phyloP scores from a whole-genome alignment of 2,888 invertebrate species.

The Phrixothrix hirtus region DNA sequence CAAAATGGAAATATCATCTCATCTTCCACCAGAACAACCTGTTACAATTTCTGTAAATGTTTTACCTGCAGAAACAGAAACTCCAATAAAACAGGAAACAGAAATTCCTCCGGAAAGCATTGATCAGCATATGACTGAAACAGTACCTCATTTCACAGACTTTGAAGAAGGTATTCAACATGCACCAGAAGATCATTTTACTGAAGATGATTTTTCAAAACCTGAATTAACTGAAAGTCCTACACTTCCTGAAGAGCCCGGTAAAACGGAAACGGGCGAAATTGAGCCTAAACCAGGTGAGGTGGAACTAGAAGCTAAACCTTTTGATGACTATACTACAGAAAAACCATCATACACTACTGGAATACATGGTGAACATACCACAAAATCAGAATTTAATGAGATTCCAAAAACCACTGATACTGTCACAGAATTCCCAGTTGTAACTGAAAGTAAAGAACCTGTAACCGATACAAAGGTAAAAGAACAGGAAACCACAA shows the following conservation, averaged over 20 bases:
- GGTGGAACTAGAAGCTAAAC: no score
- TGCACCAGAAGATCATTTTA: not conserved
- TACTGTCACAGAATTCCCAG: no score
- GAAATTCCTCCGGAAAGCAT: not conserved
- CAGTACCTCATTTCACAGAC: not conserved
- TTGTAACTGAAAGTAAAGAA: conserved; percentile 1
- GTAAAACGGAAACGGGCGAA: not conserved
- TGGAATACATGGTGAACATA: no score
- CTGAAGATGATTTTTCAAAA: not conserved
- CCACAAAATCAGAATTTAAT: no score
- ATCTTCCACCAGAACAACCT: conserved; percentile 29
- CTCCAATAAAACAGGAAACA: not conserved
- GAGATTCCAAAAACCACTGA: no score
- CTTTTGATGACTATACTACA: no score
- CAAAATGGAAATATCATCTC: conserved; percentile 45
- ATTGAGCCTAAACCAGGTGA: not conserved
- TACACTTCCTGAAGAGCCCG: no score
- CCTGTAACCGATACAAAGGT: conserved; percentile 1
- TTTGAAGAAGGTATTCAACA: not conserved
- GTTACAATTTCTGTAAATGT: conserved; percentile 31
- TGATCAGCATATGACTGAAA: conserved; percentile 12
- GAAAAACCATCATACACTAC: no score
- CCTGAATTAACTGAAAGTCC: not conserved
- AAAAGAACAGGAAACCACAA: not conserved
- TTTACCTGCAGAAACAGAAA: conserved; percentile 22